Conservation (phyloP, 2,797 vertebrate genomes). For the Onychomys arenicola region DNA sequence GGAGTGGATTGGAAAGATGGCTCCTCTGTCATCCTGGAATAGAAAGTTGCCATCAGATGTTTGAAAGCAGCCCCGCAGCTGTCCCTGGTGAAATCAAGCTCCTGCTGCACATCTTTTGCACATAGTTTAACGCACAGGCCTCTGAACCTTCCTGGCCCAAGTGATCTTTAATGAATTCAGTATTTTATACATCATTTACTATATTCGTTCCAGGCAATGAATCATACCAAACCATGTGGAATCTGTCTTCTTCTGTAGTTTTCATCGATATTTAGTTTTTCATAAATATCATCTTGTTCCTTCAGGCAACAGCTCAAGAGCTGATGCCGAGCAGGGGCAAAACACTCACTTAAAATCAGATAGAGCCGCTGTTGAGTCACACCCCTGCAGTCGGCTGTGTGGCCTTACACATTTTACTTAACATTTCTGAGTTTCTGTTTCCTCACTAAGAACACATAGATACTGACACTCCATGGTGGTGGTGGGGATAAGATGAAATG, state of each 20-base stretch:
- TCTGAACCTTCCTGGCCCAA: background rate
- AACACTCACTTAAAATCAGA: background rate
- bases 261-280: slow-evolving; percentile 4
- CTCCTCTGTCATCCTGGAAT: background rate
- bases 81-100: background rate
- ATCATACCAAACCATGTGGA: background rate
- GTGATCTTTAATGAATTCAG: background rate
- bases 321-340: background rate
- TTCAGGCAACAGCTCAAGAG: background rate
- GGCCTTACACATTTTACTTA: background rate
- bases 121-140: background rate
- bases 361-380: background rate
- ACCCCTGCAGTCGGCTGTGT: background rate
- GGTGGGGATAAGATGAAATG: background rate
- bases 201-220: background rate
- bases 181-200: background rate
- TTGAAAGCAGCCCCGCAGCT: background rate
- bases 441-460: background rate
- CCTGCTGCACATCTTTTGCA: background rate
- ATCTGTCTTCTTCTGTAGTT: background rate
- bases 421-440: background rate
- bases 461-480: background rate
- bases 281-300: background rate
- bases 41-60: background rate
- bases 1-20: background rate